Base-by-base conservation (phyloP, 2,113 vertebrate species). In the Eonycteris spelaea region DNA sequence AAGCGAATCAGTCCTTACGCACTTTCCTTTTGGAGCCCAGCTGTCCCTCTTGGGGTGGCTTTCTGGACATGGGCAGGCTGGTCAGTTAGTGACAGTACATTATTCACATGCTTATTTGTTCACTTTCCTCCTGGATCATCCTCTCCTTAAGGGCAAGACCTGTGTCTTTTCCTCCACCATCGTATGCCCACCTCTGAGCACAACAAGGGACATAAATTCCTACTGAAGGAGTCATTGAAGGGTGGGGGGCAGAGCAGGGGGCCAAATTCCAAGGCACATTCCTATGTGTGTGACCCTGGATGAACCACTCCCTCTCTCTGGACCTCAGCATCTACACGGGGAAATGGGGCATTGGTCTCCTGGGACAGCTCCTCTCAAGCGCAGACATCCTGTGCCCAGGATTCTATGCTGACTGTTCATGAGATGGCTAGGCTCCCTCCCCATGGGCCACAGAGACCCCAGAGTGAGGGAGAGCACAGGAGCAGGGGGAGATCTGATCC, bases 41-140 rank as follows among this genome's bases (percentile, higher is more conserved):
- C 2, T 24, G 30, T 48, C 28, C 57, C 45, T 45, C 65, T 70
- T n/a, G 3, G 79, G 38, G 21, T 18, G 18, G 10, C 71, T 57
- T 38, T 45, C 77, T 67, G 2, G 4, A 3, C 33, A 6, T 1
- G 1, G 1, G 30, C 43, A 19, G 15, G 13, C 14, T 14, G 30
- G 38, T 24, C 71, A 2, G n/a, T 77, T 18, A 16, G 30, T 5
- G 57, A 48, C 14, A 26, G 18, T 3, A 3, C 5, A 0, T 51
- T 30, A 7, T 26, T 33, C 61, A 2, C 7, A 0, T 0, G 71
- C 19, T 40, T 3, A 1, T 19, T 11, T 2, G 21, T 28, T 33
- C 26, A 0, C 26, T 71, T 65, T 28, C 71, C 18, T 28, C 1
- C 14, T 3, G 1, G 19, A 3, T 38, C 13, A 3, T 18, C 28